Base-by-base conservation (phyloP, 2,113 vertebrate genomes). In the Muscicapa adusta region DNA sequence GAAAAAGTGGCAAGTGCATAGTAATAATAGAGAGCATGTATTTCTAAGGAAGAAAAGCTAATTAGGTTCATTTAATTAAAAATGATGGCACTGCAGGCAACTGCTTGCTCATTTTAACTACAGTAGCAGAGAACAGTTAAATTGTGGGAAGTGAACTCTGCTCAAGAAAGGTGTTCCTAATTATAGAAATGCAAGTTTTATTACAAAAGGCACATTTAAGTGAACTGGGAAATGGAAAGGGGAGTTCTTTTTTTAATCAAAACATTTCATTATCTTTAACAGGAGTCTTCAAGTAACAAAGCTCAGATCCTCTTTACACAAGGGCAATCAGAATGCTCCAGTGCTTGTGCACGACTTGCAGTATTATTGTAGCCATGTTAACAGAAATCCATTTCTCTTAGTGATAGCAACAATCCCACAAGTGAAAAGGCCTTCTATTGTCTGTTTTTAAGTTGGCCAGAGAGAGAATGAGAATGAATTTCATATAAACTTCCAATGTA, bases 1-100 rank as follows among this genome's bases (percentile, higher is more conserved):
- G 75, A 78, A 91, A 76, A 79, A 89, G 78, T 68, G 58, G 79
- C 48, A 90, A 70, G 36, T 83, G 65, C 72, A 24, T 38, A 84
- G 79, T 53, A 80, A 93, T 93, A 88, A 88, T 31, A 83, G 71
- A 82, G 60, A 80, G 23, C 72, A 11, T 90, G 67, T 65, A 81
- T 95, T 96, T 95, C 40, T 38, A 89, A 77, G 42, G 80, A 87
- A 88, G 62, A 89, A 80, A 85, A 95, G 47, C 74, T 93, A 95
- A 97, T 97, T 93, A 96, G 60, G 73, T 80, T 95, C 34, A 40
- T 84, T 96, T 96, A 96, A 96, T 95, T 95, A 94, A 93, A 88
- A 82, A 76, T 48, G 17, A 72, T 65, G 42, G 70, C 51, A 87
- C 90, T 91, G 85, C 79, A 95, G 93, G 93, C 93, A 90, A 56